Conservation (phyloP, 2,797 vertebrate species). For the Anabas testudineus region DNA sequence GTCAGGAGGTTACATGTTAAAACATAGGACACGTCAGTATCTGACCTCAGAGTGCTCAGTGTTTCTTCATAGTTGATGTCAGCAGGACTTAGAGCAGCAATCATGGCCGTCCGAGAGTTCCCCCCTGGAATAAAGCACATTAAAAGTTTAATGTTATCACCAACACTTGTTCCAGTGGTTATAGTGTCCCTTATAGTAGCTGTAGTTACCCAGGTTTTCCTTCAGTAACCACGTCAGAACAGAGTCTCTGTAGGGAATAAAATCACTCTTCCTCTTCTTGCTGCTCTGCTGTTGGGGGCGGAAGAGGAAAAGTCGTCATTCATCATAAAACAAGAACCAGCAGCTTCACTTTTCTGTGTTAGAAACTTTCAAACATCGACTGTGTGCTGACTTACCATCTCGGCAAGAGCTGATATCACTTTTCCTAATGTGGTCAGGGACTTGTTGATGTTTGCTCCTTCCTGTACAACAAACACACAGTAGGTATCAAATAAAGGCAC, state of each 20-base stretch:
- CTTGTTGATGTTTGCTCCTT: constrained; percentile 89
- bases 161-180: no score
- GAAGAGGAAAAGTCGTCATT: background rate
- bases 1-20: constrained; percentile 22
- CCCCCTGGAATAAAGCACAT: constrained; percentile 82
- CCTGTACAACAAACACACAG: constrained; percentile 61
- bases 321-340: accelerated
- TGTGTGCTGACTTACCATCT: constrained; percentile 83
- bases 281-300: constrained; percentile 81
- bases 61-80: constrained; percentile 95
- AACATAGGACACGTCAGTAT: accelerated
- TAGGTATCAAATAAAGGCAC: no score
- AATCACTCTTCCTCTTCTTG: constrained; percentile 90
- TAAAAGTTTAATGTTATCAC: background rate
- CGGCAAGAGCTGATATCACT: constrained; percentile 86
- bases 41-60: constrained; percentile 90
- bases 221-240: constrained; percentile 93
- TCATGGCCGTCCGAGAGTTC: constrained; percentile 94
- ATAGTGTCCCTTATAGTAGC: background rate
- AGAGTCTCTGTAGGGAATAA: constrained; percentile 92
- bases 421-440: constrained; percentile 87
- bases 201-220: constrained; percentile 88
- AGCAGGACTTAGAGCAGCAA: constrained; percentile 92
- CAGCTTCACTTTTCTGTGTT: background rate
- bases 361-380: no score